Conservation (phyloP, 2,113 vertebrate genomes). For the Zapus hudsonius region DNA sequence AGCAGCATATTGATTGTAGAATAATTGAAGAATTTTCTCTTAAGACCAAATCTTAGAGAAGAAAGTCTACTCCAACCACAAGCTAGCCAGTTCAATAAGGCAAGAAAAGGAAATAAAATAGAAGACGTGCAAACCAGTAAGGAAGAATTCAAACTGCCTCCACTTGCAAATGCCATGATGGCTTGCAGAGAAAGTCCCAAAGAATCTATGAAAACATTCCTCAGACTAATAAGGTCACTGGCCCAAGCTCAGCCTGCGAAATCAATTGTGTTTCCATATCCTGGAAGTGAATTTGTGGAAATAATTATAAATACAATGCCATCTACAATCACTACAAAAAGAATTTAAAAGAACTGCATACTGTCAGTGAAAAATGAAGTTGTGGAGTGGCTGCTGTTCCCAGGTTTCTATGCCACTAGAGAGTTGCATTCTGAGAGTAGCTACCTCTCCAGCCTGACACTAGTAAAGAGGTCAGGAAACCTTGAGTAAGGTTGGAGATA, state of each 20-base stretch:
- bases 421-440: constrained; percentile 43
- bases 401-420: neutral
- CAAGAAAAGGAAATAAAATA: constrained; percentile 58
- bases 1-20: neutral
- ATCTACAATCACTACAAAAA: neutral
- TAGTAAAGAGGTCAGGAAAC: constrained; percentile 77
- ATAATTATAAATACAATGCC: constrained; percentile 15
- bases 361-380: neutral
- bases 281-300: neutral
- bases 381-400: neutral
- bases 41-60: neutral
- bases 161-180: neutral
- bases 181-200: constrained; percentile 20
- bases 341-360: neutral
- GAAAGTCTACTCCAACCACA: neutral
- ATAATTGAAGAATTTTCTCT: neutral
- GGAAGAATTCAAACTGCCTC: neutral
- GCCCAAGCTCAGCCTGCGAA: constrained; percentile 16
- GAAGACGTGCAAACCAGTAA: neutral
- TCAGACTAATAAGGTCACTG: neutral
- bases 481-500: constrained; percentile 72
- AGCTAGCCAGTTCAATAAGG: constrained; percentile 1
- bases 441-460: constrained; percentile 57
- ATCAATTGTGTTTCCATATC: constrained; percentile 9
- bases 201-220: neutral